These are phyloP conservation scores for Tolypeutes matacus DNA, from an alignment of 2,797 vertebrate genomes.

Conservation along the genomic window DNA sequence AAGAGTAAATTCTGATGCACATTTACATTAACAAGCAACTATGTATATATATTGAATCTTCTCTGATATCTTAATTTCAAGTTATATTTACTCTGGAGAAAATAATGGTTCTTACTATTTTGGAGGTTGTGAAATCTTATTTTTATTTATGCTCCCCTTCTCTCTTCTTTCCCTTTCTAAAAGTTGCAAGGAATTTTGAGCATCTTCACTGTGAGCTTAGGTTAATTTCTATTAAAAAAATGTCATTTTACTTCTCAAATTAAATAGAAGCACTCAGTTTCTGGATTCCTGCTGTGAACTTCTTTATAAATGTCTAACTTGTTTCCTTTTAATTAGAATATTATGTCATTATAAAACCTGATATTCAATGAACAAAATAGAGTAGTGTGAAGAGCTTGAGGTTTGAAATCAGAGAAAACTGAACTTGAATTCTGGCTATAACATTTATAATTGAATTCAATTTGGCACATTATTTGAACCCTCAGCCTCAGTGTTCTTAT, in stretches of 20 bases:
- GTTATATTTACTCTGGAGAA: not conserved
- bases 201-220: not conserved
- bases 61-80: not conserved
- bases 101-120: not conserved
- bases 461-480: not conserved
- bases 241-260: constrained; percentile 22
- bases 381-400: not conserved
- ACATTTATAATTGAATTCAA: not conserved
- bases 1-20: not conserved
- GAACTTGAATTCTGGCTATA: not conserved
- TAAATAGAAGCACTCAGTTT: not conserved
- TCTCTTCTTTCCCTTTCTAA: not conserved
- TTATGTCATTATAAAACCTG: not conserved
- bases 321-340: not conserved
- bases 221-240: constrained; percentile 18
- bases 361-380: not conserved
- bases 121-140: not conserved
- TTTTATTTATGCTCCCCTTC: not conserved
- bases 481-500: not conserved
- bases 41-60: not conserved
- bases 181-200: not conserved
- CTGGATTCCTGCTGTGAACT: not conserved
- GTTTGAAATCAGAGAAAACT: constrained; percentile 28
- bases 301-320: not conserved
- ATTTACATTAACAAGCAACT: not conserved